Evolutionary conservation across 1,140 invertebrate species (phyloP).

Genomic region (Eufriesea mexicana): DNA sequence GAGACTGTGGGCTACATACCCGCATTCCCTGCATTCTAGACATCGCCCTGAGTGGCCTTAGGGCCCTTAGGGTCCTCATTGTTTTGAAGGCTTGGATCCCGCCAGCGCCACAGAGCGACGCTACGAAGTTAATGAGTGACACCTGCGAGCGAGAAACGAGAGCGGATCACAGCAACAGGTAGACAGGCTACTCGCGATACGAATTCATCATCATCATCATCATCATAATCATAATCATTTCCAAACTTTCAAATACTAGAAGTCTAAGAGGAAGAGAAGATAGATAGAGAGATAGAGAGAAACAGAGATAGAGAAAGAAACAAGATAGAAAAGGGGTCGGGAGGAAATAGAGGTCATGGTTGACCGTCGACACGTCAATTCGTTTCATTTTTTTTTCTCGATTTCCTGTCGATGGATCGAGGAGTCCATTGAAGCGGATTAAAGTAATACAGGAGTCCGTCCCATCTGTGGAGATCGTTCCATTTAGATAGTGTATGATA

Average conservation of each 20-base stretch:
- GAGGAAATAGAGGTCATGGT: constrained; percentile 9
- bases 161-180: constrained; percentile 77
- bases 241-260: constrained; percentile 54
- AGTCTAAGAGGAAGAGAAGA: background rate
- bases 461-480: constrained; percentile 55
- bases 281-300: constrained; percentile 5
- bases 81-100: constrained; percentile 99
- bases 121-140: constrained; percentile 98
- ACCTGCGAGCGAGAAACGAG: constrained; percentile 88
- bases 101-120: constrained; percentile 94
- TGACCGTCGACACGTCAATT: constrained; percentile 54
- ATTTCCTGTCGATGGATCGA: constrained; percentile 41
- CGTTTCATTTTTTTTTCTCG: constrained; percentile 6
- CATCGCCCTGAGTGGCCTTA: constrained; percentile 97
- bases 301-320: constrained; percentile 17
- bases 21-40: constrained; percentile 99
- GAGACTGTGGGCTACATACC: constrained; percentile 89
- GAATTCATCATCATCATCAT: constrained; percentile 22
- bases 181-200: constrained; percentile 64
- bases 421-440: constrained; percentile 44
- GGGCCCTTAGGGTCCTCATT: constrained; percentile 96
- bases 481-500: constrained; percentile 49
- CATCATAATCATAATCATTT: constrained; percentile 37
- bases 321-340: background rate
- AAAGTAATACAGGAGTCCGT: constrained; percentile 41